Conservation (phyloP, 2,113 vertebrate species). For the Scomber scombrus region DNA sequence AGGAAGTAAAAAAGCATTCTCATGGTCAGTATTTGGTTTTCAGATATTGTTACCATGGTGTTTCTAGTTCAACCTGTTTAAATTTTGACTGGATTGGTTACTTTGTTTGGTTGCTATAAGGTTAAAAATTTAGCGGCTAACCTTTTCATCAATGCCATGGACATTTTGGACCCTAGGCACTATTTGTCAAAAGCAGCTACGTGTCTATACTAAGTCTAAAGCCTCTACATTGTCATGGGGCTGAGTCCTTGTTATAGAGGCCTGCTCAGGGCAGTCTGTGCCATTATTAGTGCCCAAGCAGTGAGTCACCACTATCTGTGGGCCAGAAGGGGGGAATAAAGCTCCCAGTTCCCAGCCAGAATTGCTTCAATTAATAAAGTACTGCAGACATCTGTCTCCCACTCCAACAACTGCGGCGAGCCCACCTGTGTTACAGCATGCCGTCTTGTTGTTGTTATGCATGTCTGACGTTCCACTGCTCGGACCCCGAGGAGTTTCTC, state of each 20-base stretch:
- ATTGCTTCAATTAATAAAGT: conserved; percentile 41
- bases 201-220: neutral
- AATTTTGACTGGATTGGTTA: no score
- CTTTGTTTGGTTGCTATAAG: no score
- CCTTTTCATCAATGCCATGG: no score
- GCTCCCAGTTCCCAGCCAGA: neutral
- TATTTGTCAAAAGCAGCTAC: neutral
- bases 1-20: no score
- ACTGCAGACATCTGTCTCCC: conserved; percentile 46
- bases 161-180: neutral
- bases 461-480: conserved; percentile 61
- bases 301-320: conserved; percentile 1
- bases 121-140: no score
- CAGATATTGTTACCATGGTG: no score
- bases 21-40: no score
- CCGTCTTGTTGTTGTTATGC: conserved; percentile 50
- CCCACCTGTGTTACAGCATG: conserved; percentile 67
- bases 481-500: conserved; percentile 56
- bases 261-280: neutral
- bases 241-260: neutral
- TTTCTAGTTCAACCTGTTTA: no score
- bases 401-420: conserved; percentile 40
- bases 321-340: neutral
- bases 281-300: neutral
- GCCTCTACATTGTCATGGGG: neutral